These are phyloP conservation scores for Globodera rostochiensis DNA, from an alignment of 1,140 invertebrate genomes.

Conservation along the genomic window DNA sequence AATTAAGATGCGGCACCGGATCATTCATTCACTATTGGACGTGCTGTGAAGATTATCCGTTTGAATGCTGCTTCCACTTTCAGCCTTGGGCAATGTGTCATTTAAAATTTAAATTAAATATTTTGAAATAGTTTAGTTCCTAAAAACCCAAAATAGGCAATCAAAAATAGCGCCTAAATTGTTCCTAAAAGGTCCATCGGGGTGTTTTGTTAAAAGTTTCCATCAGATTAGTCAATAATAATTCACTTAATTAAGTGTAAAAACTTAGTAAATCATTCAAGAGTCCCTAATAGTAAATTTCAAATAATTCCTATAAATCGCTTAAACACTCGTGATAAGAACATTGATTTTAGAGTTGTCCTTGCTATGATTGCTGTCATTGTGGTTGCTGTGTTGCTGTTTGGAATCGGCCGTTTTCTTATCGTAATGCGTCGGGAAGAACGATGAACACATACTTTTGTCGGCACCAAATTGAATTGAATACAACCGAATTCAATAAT, in stretches of 20 bases:
- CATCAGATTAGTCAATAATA: no score
- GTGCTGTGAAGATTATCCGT: constrained; percentile 64
- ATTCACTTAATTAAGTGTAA: neutral
- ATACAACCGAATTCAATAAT: no score
- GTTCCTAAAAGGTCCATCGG: no score
- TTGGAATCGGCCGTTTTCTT: constrained; percentile 36
- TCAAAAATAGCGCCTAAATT: no score
- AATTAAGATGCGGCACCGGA: constrained; percentile 56
- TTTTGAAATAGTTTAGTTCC: neutral
- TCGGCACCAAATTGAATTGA: neutral
- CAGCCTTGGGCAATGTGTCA: constrained; percentile 61
- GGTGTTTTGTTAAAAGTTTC: no score
- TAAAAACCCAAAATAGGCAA: no score
- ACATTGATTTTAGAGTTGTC: constrained; percentile 36
- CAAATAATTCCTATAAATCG: no score
- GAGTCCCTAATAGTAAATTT: no score
- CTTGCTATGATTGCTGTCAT: constrained; percentile 32
- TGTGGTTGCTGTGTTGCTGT: constrained; percentile 15
- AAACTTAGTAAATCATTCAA: no score
- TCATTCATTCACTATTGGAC: constrained; percentile 63
- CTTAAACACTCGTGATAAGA: no score
- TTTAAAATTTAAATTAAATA: constrained; percentile 3
- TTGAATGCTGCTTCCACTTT: constrained; percentile 64
- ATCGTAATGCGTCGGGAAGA: constrained; percentile 15
- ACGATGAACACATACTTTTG: neutral